Percentiles rank a stretch among this genome's conserved stretches.
phyloP scores from a whole-genome alignment of 2,888 invertebrate genomes.

The Rhagium mordax region DNA sequence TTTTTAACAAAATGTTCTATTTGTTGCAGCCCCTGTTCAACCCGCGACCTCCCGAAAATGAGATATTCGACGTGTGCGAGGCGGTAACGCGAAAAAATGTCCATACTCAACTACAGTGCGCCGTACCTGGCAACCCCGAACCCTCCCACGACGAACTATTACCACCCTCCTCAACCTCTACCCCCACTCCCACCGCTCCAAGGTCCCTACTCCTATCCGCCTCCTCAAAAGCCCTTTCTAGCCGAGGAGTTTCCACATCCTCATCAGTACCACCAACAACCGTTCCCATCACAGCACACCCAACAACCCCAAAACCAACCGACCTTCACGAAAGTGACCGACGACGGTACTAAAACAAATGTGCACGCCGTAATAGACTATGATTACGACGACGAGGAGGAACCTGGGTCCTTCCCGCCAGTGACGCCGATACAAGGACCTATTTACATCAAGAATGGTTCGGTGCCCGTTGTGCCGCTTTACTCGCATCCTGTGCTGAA shows the following conservation, averaged over 20 bases:
- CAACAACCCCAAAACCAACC: conserved; percentile 61
- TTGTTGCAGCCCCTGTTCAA: background rate
- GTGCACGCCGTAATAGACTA: conserved; percentile 83
- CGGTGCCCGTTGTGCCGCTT: conserved; percentile 89
- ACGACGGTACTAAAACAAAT: conserved; percentile 73
- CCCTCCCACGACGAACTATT: conserved; percentile 59
- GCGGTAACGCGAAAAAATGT: conserved; percentile 57
- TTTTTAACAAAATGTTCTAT: too few species aligned
- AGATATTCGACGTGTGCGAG: background rate
- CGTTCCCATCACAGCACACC: conserved; percentile 59
- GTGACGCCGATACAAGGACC: conserved; percentile 92
- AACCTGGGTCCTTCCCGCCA: conserved; percentile 69
- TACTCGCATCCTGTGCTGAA: conserved; percentile 89
- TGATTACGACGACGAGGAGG: conserved; percentile 78
- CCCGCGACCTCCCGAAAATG: conserved; percentile 1
- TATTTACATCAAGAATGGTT: conserved; percentile 88
- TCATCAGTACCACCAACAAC: conserved; percentile 61
- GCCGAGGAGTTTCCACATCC: conserved; percentile 67
- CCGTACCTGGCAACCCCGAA: conserved; percentile 64
- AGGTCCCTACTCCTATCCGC: conserved; percentile 65
- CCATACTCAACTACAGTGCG: conserved; percentile 65
- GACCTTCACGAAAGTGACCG: conserved; percentile 78
- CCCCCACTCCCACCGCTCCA: conserved; percentile 50
- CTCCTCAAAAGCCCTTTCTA: conserved; percentile 65
- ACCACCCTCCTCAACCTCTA: conserved; percentile 54